Conservation (phyloP, 2,113 vertebrate species). For the Oncorhynchus gorbuscha region DNA sequence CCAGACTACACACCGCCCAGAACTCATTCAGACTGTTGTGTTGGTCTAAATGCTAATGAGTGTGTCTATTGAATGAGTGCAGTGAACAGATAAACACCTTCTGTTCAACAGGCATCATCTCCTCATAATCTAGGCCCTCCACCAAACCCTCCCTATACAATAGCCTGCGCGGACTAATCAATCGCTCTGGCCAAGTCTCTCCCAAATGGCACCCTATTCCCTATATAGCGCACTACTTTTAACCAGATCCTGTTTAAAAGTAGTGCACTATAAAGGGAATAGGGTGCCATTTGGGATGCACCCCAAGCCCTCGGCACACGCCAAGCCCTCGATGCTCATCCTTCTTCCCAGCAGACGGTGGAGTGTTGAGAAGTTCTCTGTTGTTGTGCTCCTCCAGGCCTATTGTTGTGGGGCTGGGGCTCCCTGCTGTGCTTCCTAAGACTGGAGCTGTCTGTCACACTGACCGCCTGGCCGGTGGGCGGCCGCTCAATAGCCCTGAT, state of each 20-base stretch:
- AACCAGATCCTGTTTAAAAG: too few relatives aligned
- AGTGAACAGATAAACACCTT: slow-evolving; percentile 21
- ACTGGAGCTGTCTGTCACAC: background rate
- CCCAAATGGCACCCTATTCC: too few relatives aligned
- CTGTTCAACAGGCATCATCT: slow-evolving; percentile 2
- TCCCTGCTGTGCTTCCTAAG: slow-evolving; percentile 12
- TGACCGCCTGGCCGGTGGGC: background rate
- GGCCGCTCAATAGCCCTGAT: background rate
- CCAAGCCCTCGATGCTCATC: too few relatives aligned
- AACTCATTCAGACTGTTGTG: background rate
- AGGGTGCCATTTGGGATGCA: too few relatives aligned
- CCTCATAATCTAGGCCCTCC: slow-evolving; percentile 9
- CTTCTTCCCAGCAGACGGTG: too few relatives aligned
- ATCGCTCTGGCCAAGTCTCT: background rate
- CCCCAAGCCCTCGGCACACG: background rate
- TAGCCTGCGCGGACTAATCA: slow-evolving; percentile 24
- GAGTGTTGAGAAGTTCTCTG: too few relatives aligned
- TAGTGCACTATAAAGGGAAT: too few relatives aligned
- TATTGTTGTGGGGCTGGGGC: slow-evolving; percentile 8
- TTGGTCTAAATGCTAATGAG: background rate
- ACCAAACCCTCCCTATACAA: background rate
- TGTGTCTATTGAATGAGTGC: slow-evolving; percentile 4
- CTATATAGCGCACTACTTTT: too few relatives aligned
- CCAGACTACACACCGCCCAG: too few relatives aligned
- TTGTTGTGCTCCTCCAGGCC: background rate